These are phyloP conservation scores for Protula sp. DNA, from an alignment of 2,888 invertebrate genomes.

Conservation along the genomic window DNA sequence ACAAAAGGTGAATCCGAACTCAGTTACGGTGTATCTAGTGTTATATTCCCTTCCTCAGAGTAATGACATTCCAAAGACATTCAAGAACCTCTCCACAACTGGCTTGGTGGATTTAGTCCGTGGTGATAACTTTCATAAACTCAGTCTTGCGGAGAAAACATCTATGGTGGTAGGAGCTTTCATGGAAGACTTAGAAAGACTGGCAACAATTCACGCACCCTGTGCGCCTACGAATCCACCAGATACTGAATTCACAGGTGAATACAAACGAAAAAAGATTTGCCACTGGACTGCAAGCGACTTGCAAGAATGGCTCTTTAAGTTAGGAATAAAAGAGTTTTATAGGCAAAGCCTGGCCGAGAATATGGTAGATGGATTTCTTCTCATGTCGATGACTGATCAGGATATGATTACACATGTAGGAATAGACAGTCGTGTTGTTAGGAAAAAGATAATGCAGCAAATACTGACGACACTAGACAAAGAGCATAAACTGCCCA, in stretches of 20 bases:
- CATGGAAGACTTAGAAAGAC: conserved; percentile 45
- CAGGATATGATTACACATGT: conserved; percentile 45
- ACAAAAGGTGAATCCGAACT: conserved; percentile 27
- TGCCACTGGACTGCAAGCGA: conserved; percentile 45
- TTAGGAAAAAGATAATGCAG: conserved; percentile 50
- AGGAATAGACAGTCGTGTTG: conserved; percentile 47
- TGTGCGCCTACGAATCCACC: conserved; percentile 30
- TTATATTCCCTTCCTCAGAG: conserved; percentile 33
- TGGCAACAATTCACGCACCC: conserved; percentile 37
- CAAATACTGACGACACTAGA: conserved; percentile 43
- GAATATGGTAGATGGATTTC: conserved; percentile 49
- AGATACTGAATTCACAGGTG: conserved; percentile 43
- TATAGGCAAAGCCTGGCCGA: conserved; percentile 50
- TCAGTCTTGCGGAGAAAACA: conserved; percentile 45
- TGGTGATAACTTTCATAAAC: conserved; percentile 22
- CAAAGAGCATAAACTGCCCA: conserved; percentile 42
- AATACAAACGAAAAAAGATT: conserved; percentile 45
- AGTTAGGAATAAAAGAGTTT: conserved; percentile 49
- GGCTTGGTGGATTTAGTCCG: conserved; percentile 34
- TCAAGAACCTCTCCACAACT: conserved; percentile 17
- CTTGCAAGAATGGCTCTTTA: conserved; percentile 51
- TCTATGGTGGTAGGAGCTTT: conserved; percentile 46
- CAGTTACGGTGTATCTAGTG: conserved; percentile 40
- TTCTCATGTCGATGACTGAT: conserved; percentile 50
- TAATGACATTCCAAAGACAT: conserved; percentile 37